Evolutionary conservation across 2,888 invertebrate species (phyloP).

Genomic region (Limulus polyphemus): DNA sequence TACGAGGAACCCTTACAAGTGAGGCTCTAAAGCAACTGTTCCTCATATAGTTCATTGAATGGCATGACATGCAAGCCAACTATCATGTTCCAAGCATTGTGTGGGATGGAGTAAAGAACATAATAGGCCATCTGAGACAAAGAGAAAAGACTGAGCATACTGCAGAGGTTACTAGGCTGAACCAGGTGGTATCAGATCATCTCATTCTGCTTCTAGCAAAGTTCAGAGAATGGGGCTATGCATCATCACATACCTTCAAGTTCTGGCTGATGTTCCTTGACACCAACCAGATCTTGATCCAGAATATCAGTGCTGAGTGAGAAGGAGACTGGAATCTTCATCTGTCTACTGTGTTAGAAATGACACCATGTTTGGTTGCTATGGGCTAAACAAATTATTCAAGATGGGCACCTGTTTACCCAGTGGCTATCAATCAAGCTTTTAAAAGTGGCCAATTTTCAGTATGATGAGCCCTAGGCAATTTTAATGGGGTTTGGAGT

Average conservation of each 20-base stretch:
- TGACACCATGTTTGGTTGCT: neutral
- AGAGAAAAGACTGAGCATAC: too few relatives aligned
- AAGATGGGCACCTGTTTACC: neutral
- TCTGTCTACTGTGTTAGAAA: neutral
- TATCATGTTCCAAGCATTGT: too few relatives aligned
- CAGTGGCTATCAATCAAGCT: neutral
- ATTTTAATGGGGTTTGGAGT: too few relatives aligned
- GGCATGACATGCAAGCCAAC: too few relatives aligned
- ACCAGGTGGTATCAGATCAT: too few relatives aligned
- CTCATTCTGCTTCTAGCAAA: too few relatives aligned
- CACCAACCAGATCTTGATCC: neutral
- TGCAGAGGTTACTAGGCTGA: too few relatives aligned
- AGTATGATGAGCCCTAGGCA: too few relatives aligned
- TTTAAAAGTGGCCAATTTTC: neutral
- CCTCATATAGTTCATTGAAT: neutral
- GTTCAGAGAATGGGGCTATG: neutral
- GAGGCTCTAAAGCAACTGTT: slow-evolving; percentile 19
- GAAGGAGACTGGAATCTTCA: neutral
- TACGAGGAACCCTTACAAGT: slow-evolving; percentile 22
- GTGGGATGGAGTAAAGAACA: too few relatives aligned
- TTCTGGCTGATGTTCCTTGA: neutral
- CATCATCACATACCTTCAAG: neutral
- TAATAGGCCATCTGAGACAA: too few relatives aligned
- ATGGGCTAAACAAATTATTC: neutral
- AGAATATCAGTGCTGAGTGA: neutral